Percentiles rank a stretch among this genome's conserved stretches.
phyloP scores from a whole-genome alignment of 2,113 vertebrate species.

The Corapipo altera region DNA sequence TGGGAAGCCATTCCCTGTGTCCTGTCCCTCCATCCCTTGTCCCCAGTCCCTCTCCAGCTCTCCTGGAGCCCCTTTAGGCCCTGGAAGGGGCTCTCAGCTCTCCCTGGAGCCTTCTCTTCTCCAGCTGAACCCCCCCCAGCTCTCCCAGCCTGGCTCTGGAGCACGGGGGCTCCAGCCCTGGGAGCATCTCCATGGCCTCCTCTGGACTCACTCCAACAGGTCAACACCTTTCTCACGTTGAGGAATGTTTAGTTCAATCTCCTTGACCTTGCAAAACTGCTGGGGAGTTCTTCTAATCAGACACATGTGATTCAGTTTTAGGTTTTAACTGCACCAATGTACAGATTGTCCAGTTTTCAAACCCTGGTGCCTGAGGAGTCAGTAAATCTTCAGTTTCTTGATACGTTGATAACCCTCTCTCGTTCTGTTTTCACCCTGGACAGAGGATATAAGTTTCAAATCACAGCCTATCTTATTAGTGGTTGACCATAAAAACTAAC shows the following conservation, averaged over 20 bases:
- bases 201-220: neutral
- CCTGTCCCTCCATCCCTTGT: neutral
- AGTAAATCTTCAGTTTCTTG: neutral
- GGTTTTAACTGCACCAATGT: neutral
- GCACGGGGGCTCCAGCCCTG: neutral
- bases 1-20: neutral
- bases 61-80: neutral
- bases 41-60: neutral
- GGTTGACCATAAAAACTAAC: neutral
- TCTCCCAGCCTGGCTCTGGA: neutral
- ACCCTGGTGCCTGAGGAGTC: neutral
- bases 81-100: neutral
- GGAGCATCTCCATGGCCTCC: rapidly evolving
- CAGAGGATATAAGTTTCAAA: constrained; percentile 12
- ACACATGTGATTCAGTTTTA: neutral
- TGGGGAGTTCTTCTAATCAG: neutral
- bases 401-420: neutral
- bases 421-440: neutral
- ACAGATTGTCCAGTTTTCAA: neutral
- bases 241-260: neutral
- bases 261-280: neutral
- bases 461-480: neutral
- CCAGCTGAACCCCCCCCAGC: rapidly evolving
- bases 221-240: neutral
- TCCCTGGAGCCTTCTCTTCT: rapidly evolving